Percentiles rank a stretch among this genome's conserved stretches.
Conservation (phyloP, 2,888 invertebrate genomes). For the Eupeodes luniger region DNA sequence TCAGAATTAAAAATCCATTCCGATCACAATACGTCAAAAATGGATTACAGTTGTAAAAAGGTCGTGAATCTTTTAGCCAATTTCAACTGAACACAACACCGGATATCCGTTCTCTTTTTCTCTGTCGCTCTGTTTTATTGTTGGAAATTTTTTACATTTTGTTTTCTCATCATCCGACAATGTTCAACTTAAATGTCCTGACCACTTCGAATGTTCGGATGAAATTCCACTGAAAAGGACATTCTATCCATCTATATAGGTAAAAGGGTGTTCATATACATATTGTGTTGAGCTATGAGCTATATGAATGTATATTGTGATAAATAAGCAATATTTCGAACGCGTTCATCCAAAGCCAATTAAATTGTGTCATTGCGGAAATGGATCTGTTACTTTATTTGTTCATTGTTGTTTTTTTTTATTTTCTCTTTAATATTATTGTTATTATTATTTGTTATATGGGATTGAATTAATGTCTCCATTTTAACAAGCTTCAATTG, state of each 20-base stretch:
- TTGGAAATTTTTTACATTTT: conserved; percentile 17
- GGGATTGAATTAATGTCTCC: conserved; percentile 29
- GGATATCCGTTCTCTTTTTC: not conserved
- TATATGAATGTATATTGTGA: not conserved
- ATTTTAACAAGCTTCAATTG: conserved; percentile 36
- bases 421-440: conserved; percentile 21
- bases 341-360: conserved; percentile 67
- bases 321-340: conserved; percentile 7
- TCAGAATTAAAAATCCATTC: conserved; percentile 34
- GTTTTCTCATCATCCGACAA: conserved; percentile 12
- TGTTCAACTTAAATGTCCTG: conserved; percentile 46
- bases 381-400: conserved; percentile 60
- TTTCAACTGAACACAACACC: conserved; percentile 6
- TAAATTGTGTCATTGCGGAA: conserved; percentile 69
- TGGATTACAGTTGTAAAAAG: conserved; percentile 28
- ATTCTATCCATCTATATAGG: not conserved
- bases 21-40: conserved; percentile 49
- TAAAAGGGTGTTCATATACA: not conserved
- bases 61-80: conserved; percentile 31
- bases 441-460: conserved; percentile 27
- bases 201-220: conserved; percentile 17
- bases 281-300: not conserved
- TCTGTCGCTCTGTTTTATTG: not conserved
- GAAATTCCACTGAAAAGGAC: conserved; percentile 8
- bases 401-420: conserved; percentile 18